Percentiles rank a stretch among this genome's conserved stretches.
Conservation (phyloP, 2,797 vertebrate species). For the Cossypha heuglini region DNA sequence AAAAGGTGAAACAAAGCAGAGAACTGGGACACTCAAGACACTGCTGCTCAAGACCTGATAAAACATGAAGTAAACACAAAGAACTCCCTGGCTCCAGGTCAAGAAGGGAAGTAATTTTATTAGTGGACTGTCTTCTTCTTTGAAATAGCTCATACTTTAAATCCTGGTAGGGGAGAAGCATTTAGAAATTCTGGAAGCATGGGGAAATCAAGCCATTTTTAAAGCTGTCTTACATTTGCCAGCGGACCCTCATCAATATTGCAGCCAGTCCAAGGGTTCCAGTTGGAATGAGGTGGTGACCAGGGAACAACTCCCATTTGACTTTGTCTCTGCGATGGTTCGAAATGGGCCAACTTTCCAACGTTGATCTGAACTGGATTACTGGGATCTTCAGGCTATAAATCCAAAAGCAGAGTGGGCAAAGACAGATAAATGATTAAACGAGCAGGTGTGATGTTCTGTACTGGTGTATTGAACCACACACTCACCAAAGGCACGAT, state of each 20-base stretch:
- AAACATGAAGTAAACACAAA: not conserved
- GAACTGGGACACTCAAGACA: not conserved
- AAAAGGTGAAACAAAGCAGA: not conserved
- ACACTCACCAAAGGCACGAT: constrained; percentile 76
- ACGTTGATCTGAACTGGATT: constrained; percentile 81
- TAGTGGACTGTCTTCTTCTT: not conserved
- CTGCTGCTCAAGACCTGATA: not conserved
- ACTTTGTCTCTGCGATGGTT: constrained; percentile 88
- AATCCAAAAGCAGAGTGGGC: not conserved
- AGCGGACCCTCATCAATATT: constrained; percentile 96
- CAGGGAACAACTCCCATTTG: constrained; percentile 89
- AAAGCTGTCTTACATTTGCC: constrained; percentile 69
- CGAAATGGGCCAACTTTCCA: constrained; percentile 89
- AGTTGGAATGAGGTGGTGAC: constrained; percentile 97
- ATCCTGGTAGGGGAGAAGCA: not conserved
- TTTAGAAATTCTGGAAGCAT: not conserved
- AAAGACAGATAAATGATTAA: not conserved
- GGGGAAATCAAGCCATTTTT: not conserved
- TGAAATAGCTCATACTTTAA: not conserved
- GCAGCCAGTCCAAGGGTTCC: constrained; percentile 98
- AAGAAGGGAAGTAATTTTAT: not conserved
- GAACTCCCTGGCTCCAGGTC: not conserved
- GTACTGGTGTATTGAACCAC: not conserved
- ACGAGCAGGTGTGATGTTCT: not conserved
- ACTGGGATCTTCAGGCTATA: constrained; percentile 80